Conservation (phyloP, 2,797 vertebrate species). For the Pteropus rufus region DNA sequence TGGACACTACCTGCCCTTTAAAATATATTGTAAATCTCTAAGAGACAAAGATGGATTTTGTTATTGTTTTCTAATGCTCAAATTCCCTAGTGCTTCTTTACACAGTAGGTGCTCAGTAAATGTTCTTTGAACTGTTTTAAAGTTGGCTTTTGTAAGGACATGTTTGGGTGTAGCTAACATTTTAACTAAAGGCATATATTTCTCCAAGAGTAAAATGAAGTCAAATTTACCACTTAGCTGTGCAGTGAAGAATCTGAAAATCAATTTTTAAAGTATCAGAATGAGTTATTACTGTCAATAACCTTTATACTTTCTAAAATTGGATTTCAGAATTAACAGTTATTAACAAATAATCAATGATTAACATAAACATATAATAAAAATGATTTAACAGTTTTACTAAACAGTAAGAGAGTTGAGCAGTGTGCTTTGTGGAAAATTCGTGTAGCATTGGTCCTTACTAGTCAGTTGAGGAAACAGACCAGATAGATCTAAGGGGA, state of each 20-base stretch:
- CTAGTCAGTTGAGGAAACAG: neutral
- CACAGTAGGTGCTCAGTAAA: neutral
- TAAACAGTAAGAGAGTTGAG: neutral
- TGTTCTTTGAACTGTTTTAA: neutral
- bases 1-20: neutral
- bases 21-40: neutral
- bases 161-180: neutral
- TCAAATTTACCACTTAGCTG: neutral
- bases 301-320: neutral
- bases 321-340: neutral
- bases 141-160: neutral
- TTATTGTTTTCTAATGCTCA: neutral
- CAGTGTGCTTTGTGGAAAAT: neutral
- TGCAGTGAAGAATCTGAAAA: conserved; percentile 15
- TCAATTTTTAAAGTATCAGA: neutral
- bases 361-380: neutral
- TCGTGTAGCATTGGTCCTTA: neutral
- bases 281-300: neutral
- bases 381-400: neutral
- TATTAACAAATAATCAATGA: neutral
- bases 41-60: conserved; percentile 5
- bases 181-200: conserved; percentile 2
- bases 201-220: neutral
- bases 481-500: neutral
- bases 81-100: neutral